A percentile compares a stretch with the other conserved stretches of the same genome.
These are phyloP conservation scores for Sinonovacula constricta DNA, from an alignment of 1,140 invertebrate species.

Conservation along the genomic window DNA sequence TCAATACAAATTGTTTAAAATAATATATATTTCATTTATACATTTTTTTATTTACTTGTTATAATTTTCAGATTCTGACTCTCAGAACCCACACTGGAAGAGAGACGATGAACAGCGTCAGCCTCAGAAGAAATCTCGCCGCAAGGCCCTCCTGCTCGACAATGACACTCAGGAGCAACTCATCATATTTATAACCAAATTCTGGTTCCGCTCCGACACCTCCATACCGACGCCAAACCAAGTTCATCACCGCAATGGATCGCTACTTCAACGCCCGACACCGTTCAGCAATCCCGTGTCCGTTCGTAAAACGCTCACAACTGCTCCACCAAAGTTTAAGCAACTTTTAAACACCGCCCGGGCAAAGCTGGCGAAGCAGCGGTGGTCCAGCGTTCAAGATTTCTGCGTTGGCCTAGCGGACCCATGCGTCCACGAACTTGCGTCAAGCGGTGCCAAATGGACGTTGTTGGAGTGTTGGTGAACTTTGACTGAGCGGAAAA, in stretches of 20 bases:
- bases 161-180: no score
- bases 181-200: conserved; percentile 18
- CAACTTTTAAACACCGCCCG: conserved; percentile 32
- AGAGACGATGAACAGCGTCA: no score
- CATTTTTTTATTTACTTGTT: conserved; percentile 31
- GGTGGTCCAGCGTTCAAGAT: no score
- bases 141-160: no score
- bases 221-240: no score
- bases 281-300: conserved; percentile 25
- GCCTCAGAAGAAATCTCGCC: no score
- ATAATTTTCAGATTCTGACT: conserved; percentile 27
- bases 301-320: conserved; percentile 30
- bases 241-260: no score
- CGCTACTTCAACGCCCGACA: conserved; percentile 33
- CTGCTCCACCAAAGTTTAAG: conserved; percentile 26
- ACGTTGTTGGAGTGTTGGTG: conserved; percentile 15
- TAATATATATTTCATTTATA: conserved; percentile 43
- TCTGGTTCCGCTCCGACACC: no score
- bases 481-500: conserved; percentile 37
- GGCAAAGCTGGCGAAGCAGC: no score
- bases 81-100: conserved; percentile 22
- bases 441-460: conserved; percentile 18
- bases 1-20: conserved; percentile 39
- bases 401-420: no score
- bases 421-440: no score